Percentiles rank a stretch among this genome's conserved stretches.
phyloP scores from a whole-genome alignment of 2,888 invertebrate genomes.

The Epistrophe grossulariae region DNA sequence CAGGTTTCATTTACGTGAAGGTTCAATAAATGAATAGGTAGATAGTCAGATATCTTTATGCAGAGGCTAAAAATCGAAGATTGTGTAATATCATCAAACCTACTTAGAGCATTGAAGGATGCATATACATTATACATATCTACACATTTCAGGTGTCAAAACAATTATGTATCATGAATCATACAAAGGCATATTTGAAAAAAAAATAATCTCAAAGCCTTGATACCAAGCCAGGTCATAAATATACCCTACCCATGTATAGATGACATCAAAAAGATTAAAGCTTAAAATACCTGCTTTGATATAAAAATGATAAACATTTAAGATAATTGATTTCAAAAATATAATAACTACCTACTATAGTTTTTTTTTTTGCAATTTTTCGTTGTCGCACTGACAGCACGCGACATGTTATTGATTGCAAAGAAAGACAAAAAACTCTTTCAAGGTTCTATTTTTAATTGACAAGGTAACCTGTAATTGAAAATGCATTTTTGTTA shows the following conservation, averaged over 20 bases:
- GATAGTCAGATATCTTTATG: not conserved
- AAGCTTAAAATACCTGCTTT: not conserved
- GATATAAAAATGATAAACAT: not conserved
- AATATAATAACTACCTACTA: not conserved
- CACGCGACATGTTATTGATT: not conserved
- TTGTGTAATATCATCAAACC: slow-evolving; percentile 8
- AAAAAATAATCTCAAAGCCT: not conserved
- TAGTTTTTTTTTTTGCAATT: not conserved
- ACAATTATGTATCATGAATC: not conserved
- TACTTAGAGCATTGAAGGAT: slow-evolving; percentile 1
- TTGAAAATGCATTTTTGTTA: not conserved
- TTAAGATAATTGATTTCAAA: slow-evolving; percentile 15
- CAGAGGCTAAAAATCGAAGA: slow-evolving; percentile 5
- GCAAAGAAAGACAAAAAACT: not conserved
- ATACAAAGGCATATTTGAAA: not conserved
- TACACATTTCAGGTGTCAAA: not conserved
- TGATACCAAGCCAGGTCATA: not conserved
- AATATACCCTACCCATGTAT: not conserved
- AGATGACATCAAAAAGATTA: not conserved
- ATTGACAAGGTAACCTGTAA: not conserved
- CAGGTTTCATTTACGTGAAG: not conserved
- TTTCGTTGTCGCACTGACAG: not conserved
- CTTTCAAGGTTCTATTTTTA: not conserved
- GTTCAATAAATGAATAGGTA: not conserved
- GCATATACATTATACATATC: too few species aligned